Percentiles rank a stretch among this genome's conserved stretches.
Evolutionary conservation across 2,113 vertebrate genomes (phyloP).

Genomic region (Origma solitaria): DNA sequence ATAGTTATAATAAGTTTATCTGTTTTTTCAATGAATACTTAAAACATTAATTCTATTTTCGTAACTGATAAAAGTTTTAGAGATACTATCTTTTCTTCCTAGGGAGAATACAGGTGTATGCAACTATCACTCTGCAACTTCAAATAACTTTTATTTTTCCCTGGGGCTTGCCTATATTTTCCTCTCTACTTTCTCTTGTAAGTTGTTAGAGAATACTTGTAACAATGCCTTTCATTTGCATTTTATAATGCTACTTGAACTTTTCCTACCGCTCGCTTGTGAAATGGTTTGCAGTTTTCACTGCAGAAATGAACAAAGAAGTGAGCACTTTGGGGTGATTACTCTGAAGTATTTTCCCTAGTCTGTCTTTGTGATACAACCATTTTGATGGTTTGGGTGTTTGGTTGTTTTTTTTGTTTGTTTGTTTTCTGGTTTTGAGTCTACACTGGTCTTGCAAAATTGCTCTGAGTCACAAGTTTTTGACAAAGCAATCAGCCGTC

Average conservation of each 20-base stretch:
- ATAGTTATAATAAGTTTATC: neutral
- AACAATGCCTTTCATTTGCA: neutral
- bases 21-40: neutral
- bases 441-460: neutral
- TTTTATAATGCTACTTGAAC: neutral
- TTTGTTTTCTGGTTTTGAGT: neutral
- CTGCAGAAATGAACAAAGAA: neutral
- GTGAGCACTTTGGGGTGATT: neutral
- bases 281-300: neutral
- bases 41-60: neutral
- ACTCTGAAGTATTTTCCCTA: neutral
- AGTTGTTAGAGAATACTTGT: neutral
- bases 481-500: fast-evolving
- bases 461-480: neutral
- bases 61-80: neutral
- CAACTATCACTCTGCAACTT: neutral
- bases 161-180: neutral
- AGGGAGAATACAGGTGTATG: neutral
- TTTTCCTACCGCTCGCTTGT: neutral
- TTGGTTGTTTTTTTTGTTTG: neutral
- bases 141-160: neutral
- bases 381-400: neutral
- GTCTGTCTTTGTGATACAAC: neutral
- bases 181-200: neutral
- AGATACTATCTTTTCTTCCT: neutral